phyloP scores from a whole-genome alignment of 2,113 vertebrate genomes.

The Passer montanus region DNA sequence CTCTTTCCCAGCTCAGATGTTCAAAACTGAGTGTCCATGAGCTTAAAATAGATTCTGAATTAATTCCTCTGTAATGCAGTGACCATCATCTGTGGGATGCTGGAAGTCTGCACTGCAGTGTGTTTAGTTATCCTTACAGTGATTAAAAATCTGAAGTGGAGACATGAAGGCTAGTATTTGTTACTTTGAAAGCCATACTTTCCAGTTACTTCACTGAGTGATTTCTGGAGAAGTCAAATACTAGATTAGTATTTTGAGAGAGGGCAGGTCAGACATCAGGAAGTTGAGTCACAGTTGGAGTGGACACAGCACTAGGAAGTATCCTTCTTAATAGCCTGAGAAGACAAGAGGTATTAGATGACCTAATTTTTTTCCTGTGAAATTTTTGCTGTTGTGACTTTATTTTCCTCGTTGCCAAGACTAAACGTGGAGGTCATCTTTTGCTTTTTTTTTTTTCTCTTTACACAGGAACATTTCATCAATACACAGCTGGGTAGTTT shows the following conservation, averaged over 20 bases:
- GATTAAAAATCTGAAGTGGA: not conserved
- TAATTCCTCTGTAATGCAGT: not conserved
- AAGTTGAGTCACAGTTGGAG: conserved; percentile 19
- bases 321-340: not conserved
- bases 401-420: not conserved
- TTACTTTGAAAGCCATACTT: not conserved
- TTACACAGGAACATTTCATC: not conserved
- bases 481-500: not conserved
- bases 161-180: not conserved
- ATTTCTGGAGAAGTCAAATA: not conserved
- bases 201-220: not conserved
- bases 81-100: not conserved
- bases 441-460: not conserved
- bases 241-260: not conserved
- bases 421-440: not conserved
- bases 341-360: not conserved
- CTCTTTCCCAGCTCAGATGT: not conserved
- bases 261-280: not conserved
- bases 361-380: not conserved
- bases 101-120: not conserved
- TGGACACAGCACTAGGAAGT: not conserved
- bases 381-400: not conserved
- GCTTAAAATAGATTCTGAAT: not conserved
- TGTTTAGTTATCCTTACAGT: not conserved
- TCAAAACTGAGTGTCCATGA: not conserved